Evolutionary conservation across 2,797 vertebrate species (phyloP).

Genomic region (Triplophysa yarkandensis): DNA sequence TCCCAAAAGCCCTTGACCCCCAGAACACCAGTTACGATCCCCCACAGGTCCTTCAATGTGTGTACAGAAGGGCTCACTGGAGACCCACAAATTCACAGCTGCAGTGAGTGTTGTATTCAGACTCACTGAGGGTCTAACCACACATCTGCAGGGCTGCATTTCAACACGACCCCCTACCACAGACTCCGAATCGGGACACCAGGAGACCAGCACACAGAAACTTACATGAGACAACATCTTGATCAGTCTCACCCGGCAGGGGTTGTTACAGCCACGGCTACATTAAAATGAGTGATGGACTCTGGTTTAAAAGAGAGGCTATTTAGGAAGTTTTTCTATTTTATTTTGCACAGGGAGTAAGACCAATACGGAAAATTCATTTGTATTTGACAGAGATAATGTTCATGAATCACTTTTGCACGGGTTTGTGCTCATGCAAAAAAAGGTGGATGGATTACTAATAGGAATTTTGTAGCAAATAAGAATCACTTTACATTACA

Average conservation of each 20-base stretch:
- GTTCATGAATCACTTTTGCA: neutral
- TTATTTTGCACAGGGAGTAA: too few relatives aligned
- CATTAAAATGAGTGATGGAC: slow-evolving; percentile 10
- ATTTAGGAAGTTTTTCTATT: too few relatives aligned
- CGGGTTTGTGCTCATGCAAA: neutral
- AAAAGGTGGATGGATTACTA: neutral
- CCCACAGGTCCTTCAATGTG: slow-evolving; percentile 2
- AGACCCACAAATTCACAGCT: slow-evolving; percentile 49
- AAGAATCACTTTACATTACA: slow-evolving; percentile 1
- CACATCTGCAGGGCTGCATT: slow-evolving; percentile 53
- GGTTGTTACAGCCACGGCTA: neutral
- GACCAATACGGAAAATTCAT: too few relatives aligned
- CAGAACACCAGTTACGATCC: slow-evolving; percentile 1
- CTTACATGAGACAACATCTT: slow-evolving; percentile 13
- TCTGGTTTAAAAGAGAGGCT: slow-evolving; percentile 19
- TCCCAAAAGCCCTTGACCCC: slow-evolving; percentile 46
- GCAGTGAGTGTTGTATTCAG: slow-evolving; percentile 1
- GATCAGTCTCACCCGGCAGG: neutral
- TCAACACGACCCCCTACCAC: slow-evolving; percentile 39
- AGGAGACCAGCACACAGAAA: slow-evolving; percentile 5
- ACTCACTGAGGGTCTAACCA: slow-evolving; percentile 29
- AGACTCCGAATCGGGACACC: slow-evolving; percentile 17
- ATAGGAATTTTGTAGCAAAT: neutral
- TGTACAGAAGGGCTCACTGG: slow-evolving; percentile 36
- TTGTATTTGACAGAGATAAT: too few relatives aligned